These are phyloP conservation scores for Threskiornis aethiopicus DNA, from an alignment of 2,797 vertebrate genomes.

Conservation along the genomic window DNA sequence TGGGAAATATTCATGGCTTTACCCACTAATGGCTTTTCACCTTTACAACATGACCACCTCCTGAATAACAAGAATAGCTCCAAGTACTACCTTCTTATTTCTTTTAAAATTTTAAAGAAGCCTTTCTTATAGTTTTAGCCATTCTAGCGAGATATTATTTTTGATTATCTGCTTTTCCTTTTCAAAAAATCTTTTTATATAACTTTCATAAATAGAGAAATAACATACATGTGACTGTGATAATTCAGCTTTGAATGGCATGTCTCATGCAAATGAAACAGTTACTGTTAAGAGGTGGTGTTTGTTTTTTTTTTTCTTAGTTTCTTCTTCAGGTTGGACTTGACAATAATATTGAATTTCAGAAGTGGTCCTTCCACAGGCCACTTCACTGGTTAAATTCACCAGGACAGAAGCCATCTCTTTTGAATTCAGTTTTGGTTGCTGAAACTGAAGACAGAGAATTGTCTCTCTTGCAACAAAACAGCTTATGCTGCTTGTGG, in stretches of 20 bases:
- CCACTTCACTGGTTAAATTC: background rate
- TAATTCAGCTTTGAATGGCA: background rate
- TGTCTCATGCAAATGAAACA: background rate
- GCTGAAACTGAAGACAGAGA: background rate
- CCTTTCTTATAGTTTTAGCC: background rate
- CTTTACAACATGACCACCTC: background rate
- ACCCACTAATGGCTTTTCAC: background rate
- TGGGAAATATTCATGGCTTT: background rate
- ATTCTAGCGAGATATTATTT: background rate
- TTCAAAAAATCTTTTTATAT: background rate
- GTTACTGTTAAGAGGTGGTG: background rate
- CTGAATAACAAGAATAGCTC: background rate
- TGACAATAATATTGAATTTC: background rate
- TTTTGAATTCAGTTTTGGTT: background rate
- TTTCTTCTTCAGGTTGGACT: background rate
- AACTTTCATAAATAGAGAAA: background rate
- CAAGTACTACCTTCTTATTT: background rate
- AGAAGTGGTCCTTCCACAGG: background rate
- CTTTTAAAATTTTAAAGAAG: background rate
- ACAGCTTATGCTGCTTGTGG: background rate
- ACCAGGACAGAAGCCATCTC: background rate
- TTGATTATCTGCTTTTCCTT: background rate
- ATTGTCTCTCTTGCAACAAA: background rate
- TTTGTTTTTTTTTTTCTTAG: background rate
- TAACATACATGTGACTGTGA: background rate